Evolutionary conservation across 2,888 invertebrate genomes (phyloP).

Genomic region (Margaritifera margaritifera): DNA sequence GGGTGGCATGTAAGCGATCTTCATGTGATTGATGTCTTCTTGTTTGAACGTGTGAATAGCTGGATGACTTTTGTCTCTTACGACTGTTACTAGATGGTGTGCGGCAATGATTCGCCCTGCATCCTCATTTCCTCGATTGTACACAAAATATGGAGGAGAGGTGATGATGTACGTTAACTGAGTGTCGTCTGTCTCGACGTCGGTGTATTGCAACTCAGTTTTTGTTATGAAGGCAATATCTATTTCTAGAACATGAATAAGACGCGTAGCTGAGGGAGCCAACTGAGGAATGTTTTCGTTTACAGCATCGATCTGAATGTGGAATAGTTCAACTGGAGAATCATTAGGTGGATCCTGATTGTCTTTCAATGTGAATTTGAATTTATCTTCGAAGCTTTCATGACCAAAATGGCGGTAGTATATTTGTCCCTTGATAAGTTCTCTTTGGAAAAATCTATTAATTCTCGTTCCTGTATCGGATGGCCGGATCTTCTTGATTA

Average conservation of each 20-base stretch:
- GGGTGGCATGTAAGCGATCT: constrained; percentile 72
- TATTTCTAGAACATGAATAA: constrained; percentile 66
- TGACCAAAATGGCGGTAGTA: constrained; percentile 70
- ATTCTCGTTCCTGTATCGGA: constrained; percentile 62
- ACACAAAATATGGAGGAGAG: constrained; percentile 68
- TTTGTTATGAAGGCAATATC: constrained; percentile 66
- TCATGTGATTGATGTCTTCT: constrained; percentile 68
- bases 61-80: constrained; percentile 54
- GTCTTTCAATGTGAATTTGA: constrained; percentile 67
- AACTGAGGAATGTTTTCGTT: constrained; percentile 70
- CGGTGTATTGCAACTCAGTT: constrained; percentile 66
- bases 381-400: constrained; percentile 63
- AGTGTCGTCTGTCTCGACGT: constrained; percentile 63
- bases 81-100: constrained; percentile 58
- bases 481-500: constrained; percentile 60
- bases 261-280: constrained; percentile 57
- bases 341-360: constrained; percentile 69
- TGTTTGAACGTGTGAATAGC: constrained; percentile 67
- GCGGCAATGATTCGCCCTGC: constrained; percentile 68
- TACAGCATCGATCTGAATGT: constrained; percentile 63
- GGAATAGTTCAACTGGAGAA: constrained; percentile 63
- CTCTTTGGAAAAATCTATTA: constrained; percentile 66
- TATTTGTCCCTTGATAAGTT: constrained; percentile 68
- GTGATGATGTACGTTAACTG: constrained; percentile 68
- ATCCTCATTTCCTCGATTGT: constrained; percentile 63